A percentile compares a stretch with the other conserved stretches of the same genome.
These are phyloP conservation scores for Eurystomus glaucurus DNA, from an alignment of 2,797 vertebrate species.

Conservation along the genomic window DNA sequence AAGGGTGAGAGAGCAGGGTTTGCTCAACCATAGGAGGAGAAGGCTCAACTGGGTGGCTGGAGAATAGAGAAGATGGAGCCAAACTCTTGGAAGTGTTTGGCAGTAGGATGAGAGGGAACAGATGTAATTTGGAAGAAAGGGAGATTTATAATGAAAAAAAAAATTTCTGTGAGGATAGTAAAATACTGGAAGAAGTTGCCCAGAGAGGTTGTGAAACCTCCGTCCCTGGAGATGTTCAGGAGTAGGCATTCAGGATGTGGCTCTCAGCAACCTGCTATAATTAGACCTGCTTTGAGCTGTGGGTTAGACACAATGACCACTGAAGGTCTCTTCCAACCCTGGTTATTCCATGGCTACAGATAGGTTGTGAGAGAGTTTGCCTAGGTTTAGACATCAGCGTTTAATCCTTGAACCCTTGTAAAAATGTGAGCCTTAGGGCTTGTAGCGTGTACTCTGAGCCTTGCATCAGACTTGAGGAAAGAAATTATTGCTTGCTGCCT, in stretches of 20 bases:
- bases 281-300: background rate
- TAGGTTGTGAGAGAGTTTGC: background rate
- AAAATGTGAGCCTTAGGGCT: background rate
- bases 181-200: background rate
- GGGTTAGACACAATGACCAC: accelerated
- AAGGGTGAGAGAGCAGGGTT: background rate
- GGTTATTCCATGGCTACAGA: background rate
- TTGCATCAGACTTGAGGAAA: background rate
- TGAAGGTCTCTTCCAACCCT: background rate
- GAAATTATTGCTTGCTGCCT: background rate
- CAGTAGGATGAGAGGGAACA: background rate
- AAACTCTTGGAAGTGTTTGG: background rate
- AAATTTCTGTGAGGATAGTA: accelerated
- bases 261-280: background rate
- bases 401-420: background rate
- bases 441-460: background rate
- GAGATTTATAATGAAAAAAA: background rate
- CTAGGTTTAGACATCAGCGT: background rate
- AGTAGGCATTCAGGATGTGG: accelerated
- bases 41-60: background rate
- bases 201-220: background rate
- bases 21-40: background rate
- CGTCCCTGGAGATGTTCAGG: background rate
- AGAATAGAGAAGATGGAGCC: background rate
- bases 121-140: background rate